Evolutionary conservation across 1,140 invertebrate genomes (phyloP), one percentile per base, ranked within the genome.

Genomic region (Achatina immaculata): DNA sequence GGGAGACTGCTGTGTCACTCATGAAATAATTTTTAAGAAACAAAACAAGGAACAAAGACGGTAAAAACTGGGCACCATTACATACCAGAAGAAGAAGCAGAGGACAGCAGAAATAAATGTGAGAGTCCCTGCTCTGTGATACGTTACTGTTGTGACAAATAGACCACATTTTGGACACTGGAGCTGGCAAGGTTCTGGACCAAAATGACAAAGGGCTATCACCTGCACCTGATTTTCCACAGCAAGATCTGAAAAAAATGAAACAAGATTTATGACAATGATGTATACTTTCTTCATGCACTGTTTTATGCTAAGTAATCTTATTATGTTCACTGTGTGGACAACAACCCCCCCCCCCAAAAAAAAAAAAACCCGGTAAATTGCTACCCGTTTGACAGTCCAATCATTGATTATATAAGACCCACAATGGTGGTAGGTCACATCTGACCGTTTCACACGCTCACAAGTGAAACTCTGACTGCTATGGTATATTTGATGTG

Each of bases 51-150:
- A n/a, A n/a, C n/a, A n/a, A n/a, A n/a, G n/a, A n/a, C n/a, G n/a
- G n/a, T n/a, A n/a, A n/a, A n/a, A n/a, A n/a, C n/a, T n/a, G n/a
- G n/a, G n/a, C n/a, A n/a, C n/a, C n/a, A n/a, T n/a, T 42, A 24
- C 65, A 34, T 69, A 78, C 76, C 58, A 78, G 40, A 78, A 66
- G 14, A 78, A 78, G 43, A 78, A 69, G 76, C 76, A 78, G 16
- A 78, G 76, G 1, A 28, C 34, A 45, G 76, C 36, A 31, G 65
- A 34, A 21, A 78, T n/a, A 69, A 40, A 78, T 11, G 76, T 78
- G 7, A 78, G 42, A 3, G 65, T 51, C 7, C 76, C 76, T n/a
- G 76, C n/a, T 19, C 62, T 69, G n/a, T 42, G 55, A 11, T 45
- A 34, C 0, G 43, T 66, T 24, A 42, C 31, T 45, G 76, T 78